Conservation (phyloP, 2,888 invertebrate species). For the Clepsis dumicolana region DNA sequence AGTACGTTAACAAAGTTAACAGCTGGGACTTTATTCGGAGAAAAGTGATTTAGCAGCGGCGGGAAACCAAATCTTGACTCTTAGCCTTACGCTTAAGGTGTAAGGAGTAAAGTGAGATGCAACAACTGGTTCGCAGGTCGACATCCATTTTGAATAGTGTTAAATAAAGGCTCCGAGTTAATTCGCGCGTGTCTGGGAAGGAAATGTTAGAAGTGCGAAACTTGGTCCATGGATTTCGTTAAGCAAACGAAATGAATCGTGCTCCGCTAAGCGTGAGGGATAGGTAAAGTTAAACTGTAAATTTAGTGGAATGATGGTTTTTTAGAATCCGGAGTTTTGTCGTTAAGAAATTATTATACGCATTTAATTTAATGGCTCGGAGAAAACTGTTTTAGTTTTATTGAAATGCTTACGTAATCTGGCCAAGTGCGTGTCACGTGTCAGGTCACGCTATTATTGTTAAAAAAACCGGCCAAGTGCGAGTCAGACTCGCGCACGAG, state of each 20-base stretch:
- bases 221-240: constrained; percentile 14
- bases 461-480: too few species aligned
- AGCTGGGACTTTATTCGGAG: background rate
- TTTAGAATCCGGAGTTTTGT: background rate
- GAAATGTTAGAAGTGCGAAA: constrained; percentile 18
- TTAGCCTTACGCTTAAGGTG: background rate
- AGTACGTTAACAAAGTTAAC: background rate
- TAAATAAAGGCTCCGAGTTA: background rate
- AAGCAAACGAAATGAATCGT: constrained; percentile 8
- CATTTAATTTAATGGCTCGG: background rate
- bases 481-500: too few species aligned
- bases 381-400: too few species aligned
- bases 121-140: background rate
- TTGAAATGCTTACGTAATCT: too few species aligned
- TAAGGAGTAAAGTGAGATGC: background rate
- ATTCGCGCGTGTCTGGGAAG: background rate
- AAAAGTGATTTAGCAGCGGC: background rate
- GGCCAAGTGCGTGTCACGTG: too few species aligned
- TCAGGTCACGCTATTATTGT: too few species aligned
- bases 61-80: background rate
- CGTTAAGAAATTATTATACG: background rate
- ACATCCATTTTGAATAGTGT: background rate
- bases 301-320: background rate
- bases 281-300: constrained; percentile 13
- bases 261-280: constrained; percentile 3